phyloP scores from a whole-genome alignment of 2,113 vertebrate genomes.

The Gallinago jamesoni region DNA sequence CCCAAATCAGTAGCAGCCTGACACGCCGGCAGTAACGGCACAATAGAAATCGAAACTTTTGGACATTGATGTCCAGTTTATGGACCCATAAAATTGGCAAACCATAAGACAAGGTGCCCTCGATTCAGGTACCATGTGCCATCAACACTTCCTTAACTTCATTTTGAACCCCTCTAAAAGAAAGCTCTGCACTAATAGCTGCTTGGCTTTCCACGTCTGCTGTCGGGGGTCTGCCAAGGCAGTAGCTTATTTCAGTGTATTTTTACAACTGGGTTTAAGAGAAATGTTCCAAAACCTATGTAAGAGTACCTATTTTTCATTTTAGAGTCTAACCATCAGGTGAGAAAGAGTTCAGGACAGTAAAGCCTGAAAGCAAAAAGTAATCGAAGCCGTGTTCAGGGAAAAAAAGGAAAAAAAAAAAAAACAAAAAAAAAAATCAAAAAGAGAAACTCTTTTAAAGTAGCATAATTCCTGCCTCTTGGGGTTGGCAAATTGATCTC shows the following conservation, averaged over 20 bases:
- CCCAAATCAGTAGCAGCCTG: not conserved
- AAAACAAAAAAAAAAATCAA: no score
- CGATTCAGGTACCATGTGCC: fast-evolving
- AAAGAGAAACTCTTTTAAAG: fast-evolving
- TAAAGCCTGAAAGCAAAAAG: not conserved
- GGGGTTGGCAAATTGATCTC: not conserved
- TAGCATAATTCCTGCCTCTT: not conserved
- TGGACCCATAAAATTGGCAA: not conserved
- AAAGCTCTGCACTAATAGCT: fast-evolving
- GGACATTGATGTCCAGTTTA: not conserved
- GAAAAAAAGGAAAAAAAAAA: fast-evolving
- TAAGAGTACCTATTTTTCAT: not conserved
- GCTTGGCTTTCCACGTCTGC: not conserved
- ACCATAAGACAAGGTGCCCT: fast-evolving
- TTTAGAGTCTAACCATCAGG: not conserved
- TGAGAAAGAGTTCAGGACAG: not conserved
- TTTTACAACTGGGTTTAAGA: not conserved
- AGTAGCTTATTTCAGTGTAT: not conserved
- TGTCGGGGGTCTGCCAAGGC: not conserved
- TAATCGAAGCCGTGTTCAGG: not conserved
- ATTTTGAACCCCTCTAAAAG: not conserved
- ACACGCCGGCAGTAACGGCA: fast-evolving
- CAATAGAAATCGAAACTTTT: not conserved
- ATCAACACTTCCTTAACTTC: not conserved
- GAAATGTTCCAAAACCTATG: not conserved